phyloP scores from a whole-genome alignment of 2,797 vertebrate genomes.

The Chrosomus eos region DNA sequence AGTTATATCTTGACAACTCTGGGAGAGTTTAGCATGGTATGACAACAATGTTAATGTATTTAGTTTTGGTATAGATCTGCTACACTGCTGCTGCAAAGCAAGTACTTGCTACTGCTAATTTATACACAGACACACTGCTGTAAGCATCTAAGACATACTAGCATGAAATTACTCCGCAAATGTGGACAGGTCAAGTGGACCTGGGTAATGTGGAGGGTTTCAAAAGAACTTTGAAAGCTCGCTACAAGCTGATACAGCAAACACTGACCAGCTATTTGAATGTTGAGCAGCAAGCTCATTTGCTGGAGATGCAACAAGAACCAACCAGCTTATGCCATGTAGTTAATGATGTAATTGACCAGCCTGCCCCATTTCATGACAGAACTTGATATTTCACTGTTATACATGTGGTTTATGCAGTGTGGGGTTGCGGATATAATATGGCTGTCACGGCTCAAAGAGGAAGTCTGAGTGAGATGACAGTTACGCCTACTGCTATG shows the following conservation, averaged over 20 bases:
- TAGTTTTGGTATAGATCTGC: too few relatives aligned
- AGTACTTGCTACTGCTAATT: too few relatives aligned
- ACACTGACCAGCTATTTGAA: neutral
- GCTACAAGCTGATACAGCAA: neutral
- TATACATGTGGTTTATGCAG: neutral
- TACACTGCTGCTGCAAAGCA: too few relatives aligned
- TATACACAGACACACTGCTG: too few relatives aligned
- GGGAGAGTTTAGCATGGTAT: too few relatives aligned
- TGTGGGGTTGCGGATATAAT: neutral
- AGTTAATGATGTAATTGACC: neutral
- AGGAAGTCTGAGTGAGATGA: slow-evolving; percentile 1
- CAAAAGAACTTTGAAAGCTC: neutral
- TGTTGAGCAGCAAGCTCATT: neutral
- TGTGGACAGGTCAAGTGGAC: neutral
- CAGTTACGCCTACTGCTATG: neutral
- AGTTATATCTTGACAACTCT: neutral
- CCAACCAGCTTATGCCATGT: neutral
- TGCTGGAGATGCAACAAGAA: neutral
- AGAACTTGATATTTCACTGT: neutral
- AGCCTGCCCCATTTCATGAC: neutral
- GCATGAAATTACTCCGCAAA: neutral
- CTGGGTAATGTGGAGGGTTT: neutral
- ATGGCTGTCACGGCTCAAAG: neutral
- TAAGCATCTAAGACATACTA: too few relatives aligned
- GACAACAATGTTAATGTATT: too few relatives aligned